phyloP scores from a whole-genome alignment of 2,888 invertebrate genomes.

The Eilema griseolum region DNA sequence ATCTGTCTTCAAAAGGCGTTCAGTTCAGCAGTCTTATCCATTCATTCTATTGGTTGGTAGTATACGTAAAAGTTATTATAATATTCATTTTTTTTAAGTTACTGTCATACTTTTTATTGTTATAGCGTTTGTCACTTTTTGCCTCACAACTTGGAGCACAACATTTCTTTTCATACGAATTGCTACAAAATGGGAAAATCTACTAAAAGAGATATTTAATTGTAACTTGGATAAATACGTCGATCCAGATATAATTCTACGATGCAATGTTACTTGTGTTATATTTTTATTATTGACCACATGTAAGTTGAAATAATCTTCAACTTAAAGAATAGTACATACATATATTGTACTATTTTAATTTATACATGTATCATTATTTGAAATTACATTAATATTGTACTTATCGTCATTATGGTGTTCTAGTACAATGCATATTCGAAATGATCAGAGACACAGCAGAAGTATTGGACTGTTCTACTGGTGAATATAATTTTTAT shows the following conservation, averaged over 20 bases:
- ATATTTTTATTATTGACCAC: conserved; percentile 49
- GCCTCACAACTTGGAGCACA: conserved; percentile 46
- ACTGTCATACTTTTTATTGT: conserved; percentile 14
- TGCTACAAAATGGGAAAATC: conserved; percentile 62
- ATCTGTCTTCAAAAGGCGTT: conserved; percentile 50
- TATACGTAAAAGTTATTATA: neutral
- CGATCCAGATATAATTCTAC: conserved; percentile 48
- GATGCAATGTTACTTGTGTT: conserved; percentile 34
- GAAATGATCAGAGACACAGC: conserved; percentile 40
- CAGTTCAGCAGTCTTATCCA: conserved; percentile 27
- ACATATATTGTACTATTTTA: no score
- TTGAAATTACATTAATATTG: no score
- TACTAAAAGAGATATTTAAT: conserved; percentile 56
- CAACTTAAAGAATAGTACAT: neutral
- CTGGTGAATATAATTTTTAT: conserved; percentile 33
- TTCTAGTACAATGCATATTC: conserved; percentile 68
- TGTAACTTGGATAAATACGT: conserved; percentile 59
- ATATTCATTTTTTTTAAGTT: neutral
- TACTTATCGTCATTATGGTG: neutral
- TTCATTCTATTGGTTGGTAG: conserved; percentile 53
- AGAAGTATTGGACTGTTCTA: conserved; percentile 40
- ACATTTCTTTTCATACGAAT: conserved; percentile 59
- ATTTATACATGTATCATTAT: no score
- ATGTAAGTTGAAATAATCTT: conserved; percentile 52
- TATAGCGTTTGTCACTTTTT: conserved; percentile 62